Percentiles rank a stretch among this genome's conserved stretches.
Conservation (phyloP, 1,140 invertebrate species). For the Nymphalis io region DNA sequence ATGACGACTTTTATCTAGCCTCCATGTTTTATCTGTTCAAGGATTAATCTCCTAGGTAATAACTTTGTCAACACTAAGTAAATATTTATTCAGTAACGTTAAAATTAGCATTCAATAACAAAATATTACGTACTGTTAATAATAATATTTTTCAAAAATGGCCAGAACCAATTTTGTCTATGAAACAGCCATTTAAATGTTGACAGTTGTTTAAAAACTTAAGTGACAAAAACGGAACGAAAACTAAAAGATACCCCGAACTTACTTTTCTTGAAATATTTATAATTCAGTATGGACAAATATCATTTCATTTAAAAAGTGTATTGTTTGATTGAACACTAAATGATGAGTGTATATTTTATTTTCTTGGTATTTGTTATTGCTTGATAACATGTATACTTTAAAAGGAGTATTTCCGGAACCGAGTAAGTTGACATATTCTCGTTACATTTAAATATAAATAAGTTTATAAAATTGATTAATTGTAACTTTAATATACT, state of each 20-base stretch:
- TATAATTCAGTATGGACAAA: conserved; percentile 59
- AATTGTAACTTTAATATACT: background rate
- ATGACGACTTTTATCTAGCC: background rate
- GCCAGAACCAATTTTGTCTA: conserved; percentile 66
- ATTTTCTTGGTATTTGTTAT: conserved; percentile 54
- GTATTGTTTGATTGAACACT: conserved; percentile 48
- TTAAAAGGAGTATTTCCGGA: conserved; percentile 82
- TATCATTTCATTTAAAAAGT: conserved; percentile 60
- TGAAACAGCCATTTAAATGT: conserved; percentile 35
- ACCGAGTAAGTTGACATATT: conserved; percentile 74
- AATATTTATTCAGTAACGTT: conserved; percentile 3
- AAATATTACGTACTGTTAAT: no score
- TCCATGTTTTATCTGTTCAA: conserved; percentile 10
- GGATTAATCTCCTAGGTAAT: conserved; percentile 55
- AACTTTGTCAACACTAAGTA: conserved; percentile 17
- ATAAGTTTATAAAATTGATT: background rate
- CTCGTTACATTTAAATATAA: conserved; percentile 28
- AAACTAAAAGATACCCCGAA: conserved; percentile 57
- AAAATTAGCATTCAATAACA: no score
- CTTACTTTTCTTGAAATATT: conserved; percentile 59
- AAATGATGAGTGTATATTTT: conserved; percentile 76
- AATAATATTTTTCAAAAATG: conserved; percentile 28
- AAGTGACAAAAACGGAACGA: conserved; percentile 74
- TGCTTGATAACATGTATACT: conserved; percentile 74
- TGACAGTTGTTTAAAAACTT: conserved; percentile 72